Evolutionary conservation across 2,113 vertebrate genomes (phyloP).

Genomic region (Myotis davidii): DNA sequence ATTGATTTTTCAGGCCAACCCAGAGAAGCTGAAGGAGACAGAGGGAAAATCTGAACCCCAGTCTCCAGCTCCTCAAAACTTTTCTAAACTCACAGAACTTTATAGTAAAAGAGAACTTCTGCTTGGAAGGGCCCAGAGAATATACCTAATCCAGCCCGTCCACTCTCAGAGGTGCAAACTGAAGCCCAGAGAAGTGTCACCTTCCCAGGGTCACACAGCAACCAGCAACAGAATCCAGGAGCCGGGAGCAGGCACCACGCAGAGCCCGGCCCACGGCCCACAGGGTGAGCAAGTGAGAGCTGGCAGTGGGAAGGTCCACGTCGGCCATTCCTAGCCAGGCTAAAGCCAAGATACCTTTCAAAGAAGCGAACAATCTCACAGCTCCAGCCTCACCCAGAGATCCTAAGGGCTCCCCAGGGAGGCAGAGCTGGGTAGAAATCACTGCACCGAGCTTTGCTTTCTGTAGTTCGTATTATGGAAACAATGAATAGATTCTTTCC

Average conservation of each 20-base stretch:
- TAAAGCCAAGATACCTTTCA: neutral
- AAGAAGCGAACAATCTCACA: neutral
- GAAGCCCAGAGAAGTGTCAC: neutral
- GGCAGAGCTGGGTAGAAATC: neutral
- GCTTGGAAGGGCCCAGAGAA: neutral
- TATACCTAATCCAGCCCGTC: neutral
- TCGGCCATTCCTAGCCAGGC: neutral
- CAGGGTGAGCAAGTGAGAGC: neutral
- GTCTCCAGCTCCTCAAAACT: neutral
- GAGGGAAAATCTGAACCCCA: neutral
- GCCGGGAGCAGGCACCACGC: neutral
- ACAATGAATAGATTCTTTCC: neutral
- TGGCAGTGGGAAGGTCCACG: fast-evolving
- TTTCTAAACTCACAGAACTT: neutral
- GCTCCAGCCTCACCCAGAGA: neutral
- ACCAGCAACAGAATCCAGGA: neutral
- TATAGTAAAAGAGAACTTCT: neutral
- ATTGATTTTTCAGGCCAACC: neutral
- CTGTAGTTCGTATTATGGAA: neutral
- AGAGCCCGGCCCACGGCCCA: neutral
- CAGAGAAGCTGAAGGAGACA: neutral
- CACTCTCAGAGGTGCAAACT: neutral
- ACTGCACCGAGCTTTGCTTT: neutral
- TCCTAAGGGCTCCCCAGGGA: neutral
- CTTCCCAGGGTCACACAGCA: neutral